Evolutionary conservation across 1,140 invertebrate genomes (phyloP).

Genomic region (Callitettix versicolor): DNA sequence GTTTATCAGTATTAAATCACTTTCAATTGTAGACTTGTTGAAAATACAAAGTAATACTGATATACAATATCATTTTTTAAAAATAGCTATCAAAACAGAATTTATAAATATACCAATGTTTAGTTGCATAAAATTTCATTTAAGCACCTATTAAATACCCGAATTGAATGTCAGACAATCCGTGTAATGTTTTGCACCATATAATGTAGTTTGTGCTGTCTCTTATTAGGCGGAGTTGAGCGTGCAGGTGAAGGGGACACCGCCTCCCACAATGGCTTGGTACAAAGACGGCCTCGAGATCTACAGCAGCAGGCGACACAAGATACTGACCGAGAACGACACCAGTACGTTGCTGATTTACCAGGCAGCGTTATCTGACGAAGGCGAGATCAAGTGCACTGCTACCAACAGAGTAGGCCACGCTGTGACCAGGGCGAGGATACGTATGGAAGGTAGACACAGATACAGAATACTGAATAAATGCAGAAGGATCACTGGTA

Average conservation of each 20-base stretch:
- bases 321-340: conserved; percentile 64
- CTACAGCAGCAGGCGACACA: conserved; percentile 67
- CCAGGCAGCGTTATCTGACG: conserved; percentile 63
- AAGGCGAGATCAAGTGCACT: conserved; percentile 80
- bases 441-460: conserved; percentile 56
- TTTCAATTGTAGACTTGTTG: too few relatives aligned
- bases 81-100: too few relatives aligned
- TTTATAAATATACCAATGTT: too few relatives aligned
- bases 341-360: conserved; percentile 70
- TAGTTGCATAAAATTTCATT: too few relatives aligned
- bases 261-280: conserved; percentile 82
- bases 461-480: background rate
- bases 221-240: conserved; percentile 57
- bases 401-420: conserved; percentile 74
- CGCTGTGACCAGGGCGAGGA: conserved; percentile 55
- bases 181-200: too few relatives aligned
- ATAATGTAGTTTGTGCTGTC: background rate
- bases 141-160: too few relatives aligned
- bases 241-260: conserved; percentile 70
- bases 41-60: too few relatives aligned
- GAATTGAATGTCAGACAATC: too few relatives aligned
- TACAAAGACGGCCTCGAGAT: conserved; percentile 82
- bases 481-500: too few relatives aligned
- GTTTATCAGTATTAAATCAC: too few relatives aligned
- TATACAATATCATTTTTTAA: too few relatives aligned